A percentile compares a stretch with the other conserved stretches of the same genome.
Conservation (phyloP, 2,888 invertebrate species). For the Sceliomorpha sp. region DNA sequence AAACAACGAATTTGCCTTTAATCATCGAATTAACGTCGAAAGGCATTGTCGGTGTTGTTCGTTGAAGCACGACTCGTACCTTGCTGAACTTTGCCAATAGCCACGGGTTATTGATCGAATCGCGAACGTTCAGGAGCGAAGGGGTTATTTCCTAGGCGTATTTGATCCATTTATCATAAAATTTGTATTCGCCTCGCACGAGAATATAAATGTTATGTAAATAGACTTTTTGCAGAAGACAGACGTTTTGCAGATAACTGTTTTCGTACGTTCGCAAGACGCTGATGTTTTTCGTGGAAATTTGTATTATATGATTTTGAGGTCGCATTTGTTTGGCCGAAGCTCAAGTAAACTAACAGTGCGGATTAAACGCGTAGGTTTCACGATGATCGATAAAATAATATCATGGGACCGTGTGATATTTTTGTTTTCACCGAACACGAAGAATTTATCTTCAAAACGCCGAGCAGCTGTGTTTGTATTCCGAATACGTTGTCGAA, state of each 20-base stretch:
- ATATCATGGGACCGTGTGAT: too few relatives aligned
- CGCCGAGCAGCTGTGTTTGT: not conserved
- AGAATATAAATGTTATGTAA: conserved; percentile 3
- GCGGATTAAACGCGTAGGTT: too few relatives aligned
- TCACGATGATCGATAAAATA: too few relatives aligned
- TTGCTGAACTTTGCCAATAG: conserved; percentile 26
- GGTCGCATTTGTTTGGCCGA: too few relatives aligned
- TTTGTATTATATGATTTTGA: too few relatives aligned
- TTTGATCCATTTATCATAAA: conserved; percentile 36
- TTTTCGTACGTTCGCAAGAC: not conserved
- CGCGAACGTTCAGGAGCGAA: conserved; percentile 19
- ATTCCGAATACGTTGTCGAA: too few relatives aligned
- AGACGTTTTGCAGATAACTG: not conserved
- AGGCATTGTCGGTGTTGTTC: too few relatives aligned
- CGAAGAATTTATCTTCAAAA: conserved; percentile 13
- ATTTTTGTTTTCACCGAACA: not conserved
- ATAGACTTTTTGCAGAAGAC: conserved; percentile 1
- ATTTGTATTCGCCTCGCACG: conserved; percentile 28
- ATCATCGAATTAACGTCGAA: too few relatives aligned
- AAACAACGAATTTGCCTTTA: too few relatives aligned
- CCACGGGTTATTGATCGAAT: conserved; percentile 32
- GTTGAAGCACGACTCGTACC: conserved; percentile 1
- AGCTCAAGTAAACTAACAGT: too few relatives aligned
- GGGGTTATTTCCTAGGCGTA: conserved; percentile 21
- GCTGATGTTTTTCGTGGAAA: too few relatives aligned